Evolutionary conservation across 1,140 invertebrate genomes (phyloP).

Genomic region (Drosophila funebris): DNA sequence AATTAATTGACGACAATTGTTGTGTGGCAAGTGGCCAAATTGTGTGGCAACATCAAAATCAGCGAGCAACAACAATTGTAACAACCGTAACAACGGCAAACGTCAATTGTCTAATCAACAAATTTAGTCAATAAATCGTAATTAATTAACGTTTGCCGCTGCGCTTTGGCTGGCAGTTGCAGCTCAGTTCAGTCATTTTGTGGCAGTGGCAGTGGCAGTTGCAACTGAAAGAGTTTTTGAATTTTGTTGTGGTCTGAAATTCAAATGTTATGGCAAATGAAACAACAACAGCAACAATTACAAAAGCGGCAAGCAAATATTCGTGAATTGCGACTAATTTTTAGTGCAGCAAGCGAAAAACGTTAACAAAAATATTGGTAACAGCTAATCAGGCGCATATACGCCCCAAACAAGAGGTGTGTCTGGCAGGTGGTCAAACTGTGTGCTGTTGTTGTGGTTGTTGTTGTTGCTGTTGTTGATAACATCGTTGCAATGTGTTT

Average conservation of each 20-base stretch:
- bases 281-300: slow-evolving; percentile 38
- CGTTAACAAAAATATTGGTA: slow-evolving; percentile 68
- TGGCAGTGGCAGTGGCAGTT: slow-evolving; percentile 9
- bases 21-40: slow-evolving; percentile 66
- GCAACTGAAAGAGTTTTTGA: slow-evolving; percentile 57
- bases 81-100: slow-evolving; percentile 61
- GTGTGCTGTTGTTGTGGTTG: slow-evolving; percentile 19
- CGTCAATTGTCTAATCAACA: slow-evolving; percentile 82
- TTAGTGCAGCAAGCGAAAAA: slow-evolving; percentile 59
- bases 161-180: slow-evolving; percentile 35
- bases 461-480: slow-evolving; percentile 53
- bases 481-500: slow-evolving; percentile 79
- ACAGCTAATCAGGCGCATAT: slow-evolving; percentile 74
- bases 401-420: slow-evolving; percentile 71
- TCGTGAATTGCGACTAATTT: slow-evolving; percentile 77
- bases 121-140: slow-evolving; percentile 83
- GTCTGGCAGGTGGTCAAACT: slow-evolving; percentile 65
- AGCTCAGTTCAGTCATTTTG: slow-evolving; percentile 21
- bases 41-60: slow-evolving; percentile 67
- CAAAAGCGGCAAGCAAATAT: slow-evolving; percentile 52
- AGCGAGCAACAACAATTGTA: slow-evolving; percentile 48
- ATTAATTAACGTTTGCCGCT: slow-evolving; percentile 74
- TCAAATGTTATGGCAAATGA: slow-evolving; percentile 38
- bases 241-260: slow-evolving; percentile 29
- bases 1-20: slow-evolving; percentile 82